Conservation (phyloP, 2,888 invertebrate species). For the Atrina japonica region DNA sequence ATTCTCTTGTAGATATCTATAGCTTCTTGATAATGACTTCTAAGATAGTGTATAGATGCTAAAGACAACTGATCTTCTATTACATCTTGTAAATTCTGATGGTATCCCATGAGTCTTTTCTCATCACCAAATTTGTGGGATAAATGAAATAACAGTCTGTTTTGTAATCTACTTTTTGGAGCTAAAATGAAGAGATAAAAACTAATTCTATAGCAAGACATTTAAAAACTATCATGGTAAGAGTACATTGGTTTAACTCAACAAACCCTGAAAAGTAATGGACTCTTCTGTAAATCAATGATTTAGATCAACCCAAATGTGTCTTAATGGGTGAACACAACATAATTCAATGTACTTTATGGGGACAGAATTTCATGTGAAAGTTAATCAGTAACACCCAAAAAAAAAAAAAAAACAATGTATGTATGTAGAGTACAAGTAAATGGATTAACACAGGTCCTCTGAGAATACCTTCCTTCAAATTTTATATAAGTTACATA, state of each 20-base stretch:
- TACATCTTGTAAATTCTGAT: constrained; percentile 91
- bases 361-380: background rate
- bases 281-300: too few species aligned
- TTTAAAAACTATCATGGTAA: too few species aligned
- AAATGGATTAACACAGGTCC: too few species aligned
- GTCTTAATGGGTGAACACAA: too few species aligned
- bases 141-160: constrained; percentile 93
- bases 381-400: background rate
- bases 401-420: background rate
- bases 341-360: background rate
- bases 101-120: constrained; percentile 89
- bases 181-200: constrained; percentile 56
- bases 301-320: too few species aligned
- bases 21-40: constrained; percentile 98
- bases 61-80: constrained; percentile 97
- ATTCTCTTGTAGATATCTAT: constrained; percentile 98
- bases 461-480: too few species aligned
- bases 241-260: too few species aligned
- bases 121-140: constrained; percentile 96
- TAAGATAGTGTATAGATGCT: constrained; percentile 96
- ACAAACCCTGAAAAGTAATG: too few species aligned
- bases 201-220: too few species aligned
- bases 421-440: background rate
- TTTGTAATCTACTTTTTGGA: constrained; percentile 85
- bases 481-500: too few species aligned